Evolutionary conservation across 2,888 invertebrate genomes (phyloP), one percentile per base, ranked within the genome.

Genomic region (Tinea trinotella): DNA sequence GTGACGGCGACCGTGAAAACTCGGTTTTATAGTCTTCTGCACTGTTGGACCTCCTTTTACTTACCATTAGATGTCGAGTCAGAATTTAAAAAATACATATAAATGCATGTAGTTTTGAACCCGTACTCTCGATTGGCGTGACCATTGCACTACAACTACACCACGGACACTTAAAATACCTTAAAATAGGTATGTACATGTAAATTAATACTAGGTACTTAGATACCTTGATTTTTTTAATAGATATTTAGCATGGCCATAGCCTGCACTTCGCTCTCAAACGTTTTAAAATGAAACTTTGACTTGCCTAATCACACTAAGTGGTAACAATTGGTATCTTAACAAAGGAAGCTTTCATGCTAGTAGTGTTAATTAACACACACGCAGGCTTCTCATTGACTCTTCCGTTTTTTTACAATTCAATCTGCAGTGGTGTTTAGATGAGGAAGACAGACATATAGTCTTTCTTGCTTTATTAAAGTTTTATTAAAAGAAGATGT

Each of bases 321-420:
- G 40, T 40, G 40, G 40, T 15, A 2, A 15, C 40, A 40, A 40
- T 40, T 40, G 40, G 40, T 40, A 40, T 40, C 40, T 40, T 40
- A 15, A 40, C 40, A 40, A 7, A 40, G 12, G n/a, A 13, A 15
- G 7, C 40, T 13, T 15, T 40, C 40, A 40, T 13, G 7, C 2
- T 15, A 13, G n/a, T 13, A 13, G 40, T 4, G 13, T 40, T 40
- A 40, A 40, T 40, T 40, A 40, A 40, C 40, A 40, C n/a, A n/a
- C 40, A 15, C 12, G 40, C 40, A 7, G 6, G 3, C 40, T 30
- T 40, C 40, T 13, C 13, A 40, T 15, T 40, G 13, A 13, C 40
- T 4, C 40, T 40, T 40, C 40, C 13, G 40, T 40, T 40, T 4
- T 12, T 40, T 40, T 40, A 12, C n/a, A 10, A 30, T 30, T 10